A percentile compares a stretch with the other conserved stretches of the same genome.
These are phyloP conservation scores for Hyperoplus immaculatus DNA, from an alignment of 2,797 vertebrate species.

Conservation along the genomic window DNA sequence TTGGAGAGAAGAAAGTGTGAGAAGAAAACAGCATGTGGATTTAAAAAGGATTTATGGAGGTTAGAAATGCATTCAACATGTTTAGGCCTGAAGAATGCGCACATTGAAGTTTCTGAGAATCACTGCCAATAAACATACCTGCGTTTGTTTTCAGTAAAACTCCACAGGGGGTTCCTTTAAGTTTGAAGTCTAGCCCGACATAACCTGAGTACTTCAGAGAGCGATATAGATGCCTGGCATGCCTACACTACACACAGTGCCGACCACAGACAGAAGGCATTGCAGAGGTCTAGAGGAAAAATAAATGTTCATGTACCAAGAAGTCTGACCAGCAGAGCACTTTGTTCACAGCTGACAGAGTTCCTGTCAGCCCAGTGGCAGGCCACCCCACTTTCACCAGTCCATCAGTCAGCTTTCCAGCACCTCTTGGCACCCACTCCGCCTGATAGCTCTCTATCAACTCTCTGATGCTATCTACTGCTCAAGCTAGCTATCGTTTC, in stretches of 20 bases:
- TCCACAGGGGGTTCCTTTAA: conserved; percentile 5
- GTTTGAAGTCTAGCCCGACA: conserved; percentile 8
- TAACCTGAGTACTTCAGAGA: conserved; percentile 23
- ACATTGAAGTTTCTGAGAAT: conserved; percentile 10
- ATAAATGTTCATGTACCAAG: conserved; percentile 19
- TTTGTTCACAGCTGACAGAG: conserved; percentile 50
- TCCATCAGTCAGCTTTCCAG: conserved; percentile 57
- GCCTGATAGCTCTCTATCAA: conserved; percentile 72
- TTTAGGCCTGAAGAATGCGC: not conserved
- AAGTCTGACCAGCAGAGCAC: conserved; percentile 23
- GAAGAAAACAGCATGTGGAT: not conserved
- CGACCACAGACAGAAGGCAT: conserved; percentile 33
- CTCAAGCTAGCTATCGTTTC: conserved; percentile 61
- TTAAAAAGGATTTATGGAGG: not conserved
- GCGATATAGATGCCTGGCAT: conserved; percentile 10
- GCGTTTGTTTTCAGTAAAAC: conserved; percentile 35
- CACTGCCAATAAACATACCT: conserved; percentile 14
- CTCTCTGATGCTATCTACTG: conserved; percentile 67
- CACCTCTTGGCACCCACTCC: conserved; percentile 35
- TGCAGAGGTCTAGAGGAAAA: conserved; percentile 19
- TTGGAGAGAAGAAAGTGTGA: too few relatives aligned
- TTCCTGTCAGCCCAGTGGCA: conserved; percentile 60
- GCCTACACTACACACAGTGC: conserved; percentile 1
- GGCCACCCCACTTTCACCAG: conserved; percentile 49
- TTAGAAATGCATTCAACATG: not conserved